phyloP scores from a whole-genome alignment of 2,797 vertebrate genomes.

The Anomalospiza imberbis region DNA sequence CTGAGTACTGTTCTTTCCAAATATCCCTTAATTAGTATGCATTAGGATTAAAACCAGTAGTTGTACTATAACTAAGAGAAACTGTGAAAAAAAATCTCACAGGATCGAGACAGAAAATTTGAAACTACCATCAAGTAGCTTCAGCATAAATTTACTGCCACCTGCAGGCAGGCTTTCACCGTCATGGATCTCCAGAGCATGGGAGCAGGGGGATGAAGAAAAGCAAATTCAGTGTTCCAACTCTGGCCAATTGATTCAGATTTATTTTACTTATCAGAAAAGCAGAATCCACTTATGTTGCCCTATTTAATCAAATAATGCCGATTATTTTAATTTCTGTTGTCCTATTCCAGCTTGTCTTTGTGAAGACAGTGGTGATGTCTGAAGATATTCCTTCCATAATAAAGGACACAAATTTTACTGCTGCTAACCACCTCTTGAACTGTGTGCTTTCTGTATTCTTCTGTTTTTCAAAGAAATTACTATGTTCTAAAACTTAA shows the following conservation, averaged over 20 bases:
- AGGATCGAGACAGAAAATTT: constrained; percentile 2
- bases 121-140: not conserved
- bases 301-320: not conserved
- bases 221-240: not conserved
- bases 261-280: not conserved
- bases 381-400: not conserved
- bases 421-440: not conserved
- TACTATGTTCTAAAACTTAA: not conserved
- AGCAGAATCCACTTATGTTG: not conserved
- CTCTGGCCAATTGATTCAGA: not conserved
- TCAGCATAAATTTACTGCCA: constrained; percentile 71
- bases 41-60: constrained; percentile 68
- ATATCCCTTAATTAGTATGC: constrained; percentile 70
- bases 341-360: not conserved
- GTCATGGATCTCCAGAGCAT: not conserved
- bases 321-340: not conserved
- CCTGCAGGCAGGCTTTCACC: constrained; percentile 70
- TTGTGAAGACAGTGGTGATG: not conserved
- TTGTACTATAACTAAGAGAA: constrained; percentile 31
- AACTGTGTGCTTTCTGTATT: not conserved
- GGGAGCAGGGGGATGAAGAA: not conserved
- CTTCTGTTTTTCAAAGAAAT: not conserved
- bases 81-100: constrained; percentile 11
- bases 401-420: not conserved
- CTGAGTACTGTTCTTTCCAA: constrained; percentile 30